Conservation (phyloP, 2,888 invertebrate species). For the Torymus texanus region DNA sequence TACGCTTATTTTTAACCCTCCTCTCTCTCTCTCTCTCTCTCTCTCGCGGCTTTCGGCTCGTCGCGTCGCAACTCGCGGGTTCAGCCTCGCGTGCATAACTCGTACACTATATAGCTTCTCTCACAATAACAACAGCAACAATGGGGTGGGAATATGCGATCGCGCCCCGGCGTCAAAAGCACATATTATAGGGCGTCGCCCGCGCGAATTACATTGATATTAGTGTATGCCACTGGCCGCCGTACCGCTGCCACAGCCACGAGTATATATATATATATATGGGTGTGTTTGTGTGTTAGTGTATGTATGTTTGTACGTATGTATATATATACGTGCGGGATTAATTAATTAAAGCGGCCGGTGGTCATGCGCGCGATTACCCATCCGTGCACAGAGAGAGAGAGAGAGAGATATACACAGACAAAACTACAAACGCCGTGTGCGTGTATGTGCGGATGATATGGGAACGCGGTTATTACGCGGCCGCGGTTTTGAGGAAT, state of each 20-base stretch:
- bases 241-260: not conserved
- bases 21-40: too few relatives aligned
- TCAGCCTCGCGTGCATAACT: slow-evolving; percentile 31
- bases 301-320: not conserved
- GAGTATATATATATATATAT: not conserved
- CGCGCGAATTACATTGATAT: slow-evolving; percentile 72
- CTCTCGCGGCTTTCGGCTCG: not conserved
- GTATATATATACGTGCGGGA: slow-evolving; percentile 51
- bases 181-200: slow-evolving; percentile 45
- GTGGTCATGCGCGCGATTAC: slow-evolving; percentile 55
- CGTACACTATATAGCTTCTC: not conserved
- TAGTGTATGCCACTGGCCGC: slow-evolving; percentile 64
- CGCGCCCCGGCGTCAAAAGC: slow-evolving; percentile 66
- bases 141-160: not conserved
- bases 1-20: too few relatives aligned
- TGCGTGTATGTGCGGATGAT: not conserved
- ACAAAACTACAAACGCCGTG: not conserved
- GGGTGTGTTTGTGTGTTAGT: too few relatives aligned
- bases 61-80: not conserved
- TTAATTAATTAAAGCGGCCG: slow-evolving; percentile 72
- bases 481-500: too few relatives aligned
- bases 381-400: slow-evolving; percentile 10
- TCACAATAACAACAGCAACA: not conserved
- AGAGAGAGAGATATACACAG: not conserved
- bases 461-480: too few relatives aligned